phyloP scores from a whole-genome alignment of 92 coral and sea anemone species.

The Micromussa lordhowensis region DNA sequence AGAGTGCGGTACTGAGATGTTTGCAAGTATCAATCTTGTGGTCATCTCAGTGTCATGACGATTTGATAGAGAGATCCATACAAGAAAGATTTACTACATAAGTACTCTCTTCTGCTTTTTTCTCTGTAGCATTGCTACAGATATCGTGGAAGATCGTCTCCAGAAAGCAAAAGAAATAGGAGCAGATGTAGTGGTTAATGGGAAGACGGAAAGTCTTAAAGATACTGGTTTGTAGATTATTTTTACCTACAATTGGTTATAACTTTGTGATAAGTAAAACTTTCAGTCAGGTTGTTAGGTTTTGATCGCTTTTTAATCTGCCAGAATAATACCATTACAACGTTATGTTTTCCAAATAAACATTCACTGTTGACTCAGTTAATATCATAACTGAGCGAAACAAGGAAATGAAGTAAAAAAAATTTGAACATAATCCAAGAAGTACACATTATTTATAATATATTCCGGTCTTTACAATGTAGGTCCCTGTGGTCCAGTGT shows the following conservation, averaged over 20 bases:
- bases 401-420: too few relatives aligned
- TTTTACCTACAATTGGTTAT: not conserved
- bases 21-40: not conserved
- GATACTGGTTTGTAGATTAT: constrained; percentile 65
- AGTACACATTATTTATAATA: too few relatives aligned
- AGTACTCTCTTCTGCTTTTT: not conserved
- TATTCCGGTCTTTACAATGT: too few relatives aligned
- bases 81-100: too few relatives aligned
- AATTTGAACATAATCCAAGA: too few relatives aligned
- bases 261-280: not conserved
- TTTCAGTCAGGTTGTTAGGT: not conserved
- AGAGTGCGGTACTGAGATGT: not conserved
- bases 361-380: too few relatives aligned
- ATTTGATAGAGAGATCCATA: not conserved
- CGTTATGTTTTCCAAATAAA: too few relatives aligned
- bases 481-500: too few relatives aligned
- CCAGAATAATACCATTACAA: too few relatives aligned
- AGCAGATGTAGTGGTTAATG: constrained; percentile 74
- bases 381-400: too few relatives aligned
- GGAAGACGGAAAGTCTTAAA: constrained; percentile 63
- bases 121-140: constrained; percentile 70
- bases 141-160: constrained; percentile 68
- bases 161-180: constrained; percentile 74
- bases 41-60: not conserved
- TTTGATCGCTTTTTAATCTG: too few relatives aligned